Percentiles rank a stretch among this genome's conserved stretches.
Evolutionary conservation across 2,113 vertebrate species (phyloP).

Genomic region (Loxodonta africana): DNA sequence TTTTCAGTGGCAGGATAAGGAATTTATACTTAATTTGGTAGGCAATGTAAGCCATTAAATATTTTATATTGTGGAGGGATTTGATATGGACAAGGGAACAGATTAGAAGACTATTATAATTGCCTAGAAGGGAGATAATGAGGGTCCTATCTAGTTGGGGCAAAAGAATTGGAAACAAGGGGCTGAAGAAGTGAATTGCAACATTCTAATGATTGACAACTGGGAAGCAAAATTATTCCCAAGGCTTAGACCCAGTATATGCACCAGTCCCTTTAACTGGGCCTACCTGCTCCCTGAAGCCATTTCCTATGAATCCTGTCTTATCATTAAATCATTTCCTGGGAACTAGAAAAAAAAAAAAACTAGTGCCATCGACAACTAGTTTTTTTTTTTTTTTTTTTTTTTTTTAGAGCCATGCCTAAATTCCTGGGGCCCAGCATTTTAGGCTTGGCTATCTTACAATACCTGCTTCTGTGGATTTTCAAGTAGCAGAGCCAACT

Average conservation of each 20-base stretch:
- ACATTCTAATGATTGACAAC: constrained; percentile 2
- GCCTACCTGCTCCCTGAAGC: not conserved
- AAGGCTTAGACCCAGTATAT: not conserved
- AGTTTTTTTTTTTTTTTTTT: too few relatives aligned
- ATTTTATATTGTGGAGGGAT: not conserved
- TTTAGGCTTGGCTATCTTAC: not conserved
- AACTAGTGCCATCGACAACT: too few relatives aligned
- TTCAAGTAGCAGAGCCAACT: not conserved
- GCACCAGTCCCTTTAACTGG: not conserved
- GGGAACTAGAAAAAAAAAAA: too few relatives aligned
- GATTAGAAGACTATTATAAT: not conserved
- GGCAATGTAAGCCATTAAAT: not conserved
- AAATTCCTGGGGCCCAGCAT: not conserved
- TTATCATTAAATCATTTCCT: constrained; percentile 5
- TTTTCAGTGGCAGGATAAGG: not conserved
- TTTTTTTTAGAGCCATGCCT: not conserved
- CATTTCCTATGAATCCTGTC: not conserved
- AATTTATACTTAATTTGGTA: constrained; percentile 24
- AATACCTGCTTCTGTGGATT: not conserved
- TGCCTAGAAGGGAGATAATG: not conserved
- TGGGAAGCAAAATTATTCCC: not conserved
- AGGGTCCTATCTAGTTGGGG: not conserved
- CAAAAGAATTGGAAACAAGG: not conserved
- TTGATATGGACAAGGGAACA: not conserved
- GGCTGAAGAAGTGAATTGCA: not conserved